Base-by-base conservation (phyloP, 2,797 vertebrate species). In the Platyrinchus mystaceus region DNA sequence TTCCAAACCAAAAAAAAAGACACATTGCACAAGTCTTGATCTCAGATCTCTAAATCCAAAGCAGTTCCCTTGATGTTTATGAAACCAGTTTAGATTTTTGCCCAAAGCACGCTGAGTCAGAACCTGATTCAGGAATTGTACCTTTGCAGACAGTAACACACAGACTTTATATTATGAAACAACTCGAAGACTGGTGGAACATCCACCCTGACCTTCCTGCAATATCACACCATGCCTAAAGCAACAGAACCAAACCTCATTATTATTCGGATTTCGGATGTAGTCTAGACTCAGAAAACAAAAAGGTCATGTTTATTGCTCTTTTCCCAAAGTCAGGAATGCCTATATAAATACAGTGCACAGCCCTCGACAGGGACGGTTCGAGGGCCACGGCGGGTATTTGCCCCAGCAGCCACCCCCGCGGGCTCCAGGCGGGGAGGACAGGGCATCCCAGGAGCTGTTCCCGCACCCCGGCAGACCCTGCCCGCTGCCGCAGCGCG, bases 311-410 rank as follows among this genome's bases (percentile, higher is more conserved):
- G 19, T 87, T 80, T 53, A 53, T 1, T 58, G 55, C 7, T 7
- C 28, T 37, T 60, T 44, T 36, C 37, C 28, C 14, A 10, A 71
- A 87, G 58, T 36, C 47, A 58, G 16, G 32, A 84, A 27, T 3
- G 22, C 53, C 34, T 16, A 19, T 0, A 9, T 36, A 37, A 52
- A n/a, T 11, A 7, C 1, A 3, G 15, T 2, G n/a, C 50, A 6
- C 10, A 30, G 21, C 11, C 2, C 12, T 21, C 14, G 2, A 4
- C 0, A 18, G 7, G 8, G 10, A 9, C 43, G 23, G 1, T 53
- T 43, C 3, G 12, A 55, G 21, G 34, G 37, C 23, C 32, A 21
- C 2, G 16, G 6, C 8, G 7, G 13, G 9, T 3, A 5, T 4
- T 27, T 16, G 62, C 10, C 28, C 39, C 5, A 34, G 39, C 18